These are phyloP conservation scores for Trogon surrucura DNA, from an alignment of 2,113 vertebrate species.

Conservation along the genomic window DNA sequence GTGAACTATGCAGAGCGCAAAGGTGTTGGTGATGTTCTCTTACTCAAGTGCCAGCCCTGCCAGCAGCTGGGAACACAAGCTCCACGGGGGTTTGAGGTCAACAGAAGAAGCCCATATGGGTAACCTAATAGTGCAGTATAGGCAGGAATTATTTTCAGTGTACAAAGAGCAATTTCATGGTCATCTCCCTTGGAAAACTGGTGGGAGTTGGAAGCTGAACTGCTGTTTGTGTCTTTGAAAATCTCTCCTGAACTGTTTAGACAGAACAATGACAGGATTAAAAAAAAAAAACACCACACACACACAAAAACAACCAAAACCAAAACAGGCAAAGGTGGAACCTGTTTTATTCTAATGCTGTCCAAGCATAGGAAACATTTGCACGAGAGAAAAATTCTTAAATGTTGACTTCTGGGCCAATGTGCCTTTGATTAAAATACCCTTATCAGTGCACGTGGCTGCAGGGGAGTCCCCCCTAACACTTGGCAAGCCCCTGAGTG, in stretches of 20 bases:
- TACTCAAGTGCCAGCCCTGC: background rate
- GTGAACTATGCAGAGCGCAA: background rate
- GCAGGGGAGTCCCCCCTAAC: background rate
- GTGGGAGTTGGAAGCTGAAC: background rate
- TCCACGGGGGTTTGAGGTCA: background rate
- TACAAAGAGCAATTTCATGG: slow-evolving; percentile 55
- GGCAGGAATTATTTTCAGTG: slow-evolving; percentile 1
- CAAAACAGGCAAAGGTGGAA: background rate
- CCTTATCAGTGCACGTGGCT: background rate
- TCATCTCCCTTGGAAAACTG: slow-evolving; percentile 3
- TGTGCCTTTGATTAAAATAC: background rate
- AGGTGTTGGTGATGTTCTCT: slow-evolving; percentile 4
- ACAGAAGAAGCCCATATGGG: background rate
- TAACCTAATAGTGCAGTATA: slow-evolving; percentile 1
- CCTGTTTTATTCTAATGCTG: background rate
- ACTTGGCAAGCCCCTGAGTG: background rate
- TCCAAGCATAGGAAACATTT: background rate
- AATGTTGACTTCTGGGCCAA: background rate
- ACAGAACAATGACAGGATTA: background rate
- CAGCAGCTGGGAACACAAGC: background rate
- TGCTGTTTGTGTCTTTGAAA: slow-evolving; percentile 9
- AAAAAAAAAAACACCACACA: background rate
- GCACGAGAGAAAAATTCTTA: background rate
- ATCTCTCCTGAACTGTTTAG: background rate
- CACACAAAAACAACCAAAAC: background rate